Conservation (phyloP, 2,113 vertebrate species). For the Apus apus region DNA sequence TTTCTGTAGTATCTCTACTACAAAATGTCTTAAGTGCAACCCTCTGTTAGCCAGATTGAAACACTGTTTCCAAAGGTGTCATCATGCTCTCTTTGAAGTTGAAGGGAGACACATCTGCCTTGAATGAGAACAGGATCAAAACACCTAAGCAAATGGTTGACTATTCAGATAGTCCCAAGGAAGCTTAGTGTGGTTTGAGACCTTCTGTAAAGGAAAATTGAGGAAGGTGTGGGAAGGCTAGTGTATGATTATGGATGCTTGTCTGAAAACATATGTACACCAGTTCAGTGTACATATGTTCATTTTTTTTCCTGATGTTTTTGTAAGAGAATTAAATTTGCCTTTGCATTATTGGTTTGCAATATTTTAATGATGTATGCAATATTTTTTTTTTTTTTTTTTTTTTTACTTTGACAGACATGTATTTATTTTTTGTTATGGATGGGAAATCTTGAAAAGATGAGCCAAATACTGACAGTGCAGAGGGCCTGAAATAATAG, state of each 20-base stretch:
- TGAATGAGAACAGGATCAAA: conserved; percentile 26
- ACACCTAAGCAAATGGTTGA: conserved; percentile 26
- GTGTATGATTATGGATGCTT: not conserved
- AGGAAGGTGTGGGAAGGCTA: not conserved
- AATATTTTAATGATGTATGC: not conserved
- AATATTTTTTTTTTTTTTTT: not conserved
- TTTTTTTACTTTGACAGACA: not conserved
- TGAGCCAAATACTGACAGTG: conserved; percentile 60
- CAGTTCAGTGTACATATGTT: too few species aligned
- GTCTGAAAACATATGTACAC: not conserved
- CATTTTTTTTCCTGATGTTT: not conserved
- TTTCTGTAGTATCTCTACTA: not conserved
- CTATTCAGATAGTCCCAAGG: not conserved
- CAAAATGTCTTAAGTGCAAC: conserved; percentile 11
- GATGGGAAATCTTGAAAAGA: conserved; percentile 47
- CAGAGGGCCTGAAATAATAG: not conserved
- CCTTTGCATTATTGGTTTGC: not conserved
- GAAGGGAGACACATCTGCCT: not conserved
- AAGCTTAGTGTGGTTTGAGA: not conserved
- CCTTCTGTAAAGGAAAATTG: not conserved
- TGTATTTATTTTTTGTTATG: not conserved
- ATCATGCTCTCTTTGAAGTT: conserved; percentile 50
- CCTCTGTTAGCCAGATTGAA: conserved; percentile 48
- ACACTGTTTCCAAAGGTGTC: not conserved
- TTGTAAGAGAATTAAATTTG: not conserved